Evolutionary conservation across 2,888 invertebrate species (phyloP).

Genomic region (Eupeodes latifasciatus): DNA sequence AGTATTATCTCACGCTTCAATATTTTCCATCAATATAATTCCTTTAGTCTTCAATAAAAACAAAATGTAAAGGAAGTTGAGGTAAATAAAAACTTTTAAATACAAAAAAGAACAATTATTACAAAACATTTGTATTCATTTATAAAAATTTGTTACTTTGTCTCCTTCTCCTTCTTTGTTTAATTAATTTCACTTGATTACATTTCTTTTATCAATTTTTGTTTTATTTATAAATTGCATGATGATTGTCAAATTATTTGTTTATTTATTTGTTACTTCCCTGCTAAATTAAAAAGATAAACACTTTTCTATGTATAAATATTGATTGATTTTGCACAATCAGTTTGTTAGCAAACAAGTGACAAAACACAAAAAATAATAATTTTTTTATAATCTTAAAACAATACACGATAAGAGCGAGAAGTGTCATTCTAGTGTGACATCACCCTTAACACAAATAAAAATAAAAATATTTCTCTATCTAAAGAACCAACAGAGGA

Average conservation of each 20-base stretch:
- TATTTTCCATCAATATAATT: slow-evolving; percentile 15
- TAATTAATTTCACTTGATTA: slow-evolving; percentile 7
- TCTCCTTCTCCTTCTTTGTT: neutral
- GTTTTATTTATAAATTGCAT: neutral
- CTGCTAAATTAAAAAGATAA: slow-evolving; percentile 2
- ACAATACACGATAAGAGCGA: slow-evolving; percentile 54
- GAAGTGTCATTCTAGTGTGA: slow-evolving; percentile 43
- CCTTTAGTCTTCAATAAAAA: slow-evolving; percentile 17
- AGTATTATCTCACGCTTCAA: neutral
- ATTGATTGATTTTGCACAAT: slow-evolving; percentile 31
- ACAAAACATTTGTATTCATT: neutral
- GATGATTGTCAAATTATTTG: slow-evolving; percentile 14
- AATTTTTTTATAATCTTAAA: neutral
- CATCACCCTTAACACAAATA: slow-evolving; percentile 51
- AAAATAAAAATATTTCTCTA: neutral
- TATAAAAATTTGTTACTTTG: neutral
- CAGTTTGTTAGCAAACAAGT: slow-evolving; percentile 32
- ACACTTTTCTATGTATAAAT: neutral
- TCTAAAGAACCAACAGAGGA: slow-evolving; percentile 38
- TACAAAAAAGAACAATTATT: neutral
- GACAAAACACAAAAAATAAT: neutral
- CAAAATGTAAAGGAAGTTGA: slow-evolving; percentile 35
- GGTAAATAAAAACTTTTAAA: slow-evolving; percentile 1
- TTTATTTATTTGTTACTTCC: neutral
- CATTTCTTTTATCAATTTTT: neutral